Base-by-base conservation (phyloP, 2,797 vertebrate species). In the Prionace glauca region DNA sequence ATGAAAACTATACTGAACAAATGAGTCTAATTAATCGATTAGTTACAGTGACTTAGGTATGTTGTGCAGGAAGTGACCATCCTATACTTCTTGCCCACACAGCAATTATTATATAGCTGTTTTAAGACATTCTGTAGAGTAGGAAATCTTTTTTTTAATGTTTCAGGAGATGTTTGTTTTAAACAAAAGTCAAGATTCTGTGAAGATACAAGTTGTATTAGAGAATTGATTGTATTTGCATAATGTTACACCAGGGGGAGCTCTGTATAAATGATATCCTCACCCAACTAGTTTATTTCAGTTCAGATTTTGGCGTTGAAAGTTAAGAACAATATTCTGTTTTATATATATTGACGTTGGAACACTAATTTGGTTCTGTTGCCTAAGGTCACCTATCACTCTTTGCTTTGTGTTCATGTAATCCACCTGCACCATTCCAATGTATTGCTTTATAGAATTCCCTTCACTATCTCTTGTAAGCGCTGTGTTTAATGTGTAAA, bases 191-290 rank as follows among this genome's bases (percentile, higher is more conserved):
- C n/a, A 67, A 36, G 18, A 0, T 69, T 92, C n/a, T 92, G 62
- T 29, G 9, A 41, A 10, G 20, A 22, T 92, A 22, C 32, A 67
- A 10, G 20, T 92, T 41, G 3, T 20, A 7, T n/a, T 18, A 36
- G 65, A 92, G 32, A 92, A 92, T 41, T 41, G 65, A 41, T 92
- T 69, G n/a, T 3, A 92, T 41, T 69, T 92, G 90, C 62, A 41
- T 92, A 2, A 69, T 67, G 20, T 14, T 41, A 41, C 90, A 92
- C 90, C 90, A 92, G 90, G 90, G n/a, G 90, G 90, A n/a, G 90
- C 65, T 24, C n/a, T 41, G n/a, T 3, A 36, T n/a, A 26, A 69
- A 41, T 69, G n/a, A 41, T 69, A 69, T 22, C 41, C n/a, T 24
- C n/a, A 36, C 22, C n/a, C 20, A 67, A 22, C 7, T 67, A 69